Conservation (phyloP, 2,888 invertebrate genomes). For the Prenolepis imparis region DNA sequence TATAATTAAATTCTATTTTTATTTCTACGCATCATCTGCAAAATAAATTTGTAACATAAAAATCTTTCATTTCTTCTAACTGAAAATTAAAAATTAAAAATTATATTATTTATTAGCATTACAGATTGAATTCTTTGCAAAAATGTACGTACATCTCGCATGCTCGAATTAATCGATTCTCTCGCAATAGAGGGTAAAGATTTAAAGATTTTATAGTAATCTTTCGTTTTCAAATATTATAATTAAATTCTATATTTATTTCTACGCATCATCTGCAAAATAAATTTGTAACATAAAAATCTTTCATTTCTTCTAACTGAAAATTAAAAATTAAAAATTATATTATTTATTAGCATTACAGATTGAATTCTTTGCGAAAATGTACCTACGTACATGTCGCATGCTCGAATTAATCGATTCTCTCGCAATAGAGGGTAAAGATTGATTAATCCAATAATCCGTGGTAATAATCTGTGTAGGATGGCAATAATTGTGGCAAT, state of each 20-base stretch:
- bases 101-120: neutral
- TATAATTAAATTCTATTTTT: neutral
- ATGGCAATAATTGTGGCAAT: slow-evolving; percentile 17
- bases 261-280: neutral
- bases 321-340: neutral
- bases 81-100: neutral
- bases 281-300: neutral
- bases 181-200: neutral
- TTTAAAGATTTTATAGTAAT: too few relatives aligned
- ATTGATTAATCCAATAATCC: neutral
- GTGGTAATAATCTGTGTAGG: neutral
- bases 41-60: neutral
- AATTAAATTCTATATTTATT: neutral
- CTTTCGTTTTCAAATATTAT: neutral
- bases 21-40: neutral
- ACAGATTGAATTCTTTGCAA: neutral
- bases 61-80: neutral
- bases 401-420: neutral
- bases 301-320: neutral
- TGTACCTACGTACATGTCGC: neutral
- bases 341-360: neutral
- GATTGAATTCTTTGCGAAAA: neutral
- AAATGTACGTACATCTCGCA: neutral
- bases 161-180: neutral
- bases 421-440: neutral